Conservation (phyloP, 1,140 invertebrate species). For the Penaeus indicus region DNA sequence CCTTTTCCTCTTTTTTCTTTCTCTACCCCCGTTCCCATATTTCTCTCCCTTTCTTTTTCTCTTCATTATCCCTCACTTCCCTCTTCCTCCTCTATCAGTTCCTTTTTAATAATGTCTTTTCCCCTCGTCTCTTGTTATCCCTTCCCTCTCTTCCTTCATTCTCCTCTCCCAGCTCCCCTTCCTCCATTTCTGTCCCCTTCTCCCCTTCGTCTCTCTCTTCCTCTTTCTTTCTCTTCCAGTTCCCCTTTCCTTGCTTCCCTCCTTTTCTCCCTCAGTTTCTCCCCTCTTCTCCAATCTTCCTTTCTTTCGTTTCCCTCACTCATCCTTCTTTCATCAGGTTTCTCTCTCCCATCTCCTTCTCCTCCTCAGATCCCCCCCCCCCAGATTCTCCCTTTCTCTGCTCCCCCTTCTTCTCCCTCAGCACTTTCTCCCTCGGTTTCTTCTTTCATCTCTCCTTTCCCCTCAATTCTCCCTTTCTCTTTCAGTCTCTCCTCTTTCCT, state of each 20-base stretch:
- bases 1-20: too few species aligned
- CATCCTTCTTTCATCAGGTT: not conserved
- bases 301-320: not conserved
- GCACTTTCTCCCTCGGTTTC: too few species aligned
- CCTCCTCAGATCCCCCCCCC: not conserved
- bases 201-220: not conserved
- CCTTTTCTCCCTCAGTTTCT: not conserved
- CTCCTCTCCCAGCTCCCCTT: not conserved
- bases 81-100: not conserved
- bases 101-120: not conserved
- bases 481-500: too few species aligned
- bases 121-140: not conserved
- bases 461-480: too few species aligned
- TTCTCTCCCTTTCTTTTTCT: not conserved
- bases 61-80: not conserved
- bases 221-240: not conserved
- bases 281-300: not conserved
- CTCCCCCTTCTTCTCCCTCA: too few species aligned
- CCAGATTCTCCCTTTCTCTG: not conserved
- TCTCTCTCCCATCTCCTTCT: not conserved
- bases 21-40: too few species aligned
- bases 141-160: not conserved
- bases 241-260: not conserved
- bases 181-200: not conserved
- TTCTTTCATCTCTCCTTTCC: too few species aligned